A percentile compares a stretch with the other conserved stretches of the same genome.
Conservation (phyloP, 2,797 vertebrate genomes). For the Epinephelus malabaricus region DNA sequence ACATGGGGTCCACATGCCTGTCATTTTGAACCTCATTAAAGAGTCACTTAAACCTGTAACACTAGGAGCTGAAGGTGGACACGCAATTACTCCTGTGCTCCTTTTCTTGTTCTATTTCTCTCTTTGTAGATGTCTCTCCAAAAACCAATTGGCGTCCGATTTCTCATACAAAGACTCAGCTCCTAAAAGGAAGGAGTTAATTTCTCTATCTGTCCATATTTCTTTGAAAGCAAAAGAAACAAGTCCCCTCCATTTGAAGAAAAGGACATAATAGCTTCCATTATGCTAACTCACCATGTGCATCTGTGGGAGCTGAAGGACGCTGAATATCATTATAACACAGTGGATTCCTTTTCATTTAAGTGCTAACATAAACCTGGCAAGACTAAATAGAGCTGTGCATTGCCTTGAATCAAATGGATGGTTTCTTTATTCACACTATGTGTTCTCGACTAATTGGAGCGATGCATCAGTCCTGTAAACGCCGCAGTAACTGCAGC, state of each 20-base stretch:
- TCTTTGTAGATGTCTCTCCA: slow-evolving; percentile 19
- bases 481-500: slow-evolving; percentile 36
- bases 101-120: slow-evolving; percentile 46
- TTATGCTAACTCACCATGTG: slow-evolving; percentile 56
- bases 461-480: slow-evolving; percentile 34
- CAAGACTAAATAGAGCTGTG: slow-evolving; percentile 47
- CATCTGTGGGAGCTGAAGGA: slow-evolving; percentile 46
- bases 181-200: slow-evolving; percentile 39
- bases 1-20: slow-evolving; percentile 82
- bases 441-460: slow-evolving; percentile 48
- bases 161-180: slow-evolving; percentile 20
- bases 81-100: slow-evolving; percentile 34
- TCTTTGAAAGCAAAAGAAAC: slow-evolving; percentile 48
- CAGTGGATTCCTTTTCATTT: slow-evolving; percentile 57
- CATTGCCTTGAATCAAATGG: slow-evolving; percentile 37
- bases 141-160: slow-evolving; percentile 33
- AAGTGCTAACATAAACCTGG: slow-evolving; percentile 69
- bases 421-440: slow-evolving; percentile 36
- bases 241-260: slow-evolving; percentile 30
- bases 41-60: slow-evolving; percentile 83
- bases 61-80: slow-evolving; percentile 75
- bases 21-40: slow-evolving; percentile 86
- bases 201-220: slow-evolving; percentile 35
- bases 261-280: slow-evolving; percentile 29
- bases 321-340: slow-evolving; percentile 55